Percentiles rank a stretch among this genome's conserved stretches.
Conservation (phyloP, 2,797 vertebrate species). For the Taeniopygia guttata region DNA sequence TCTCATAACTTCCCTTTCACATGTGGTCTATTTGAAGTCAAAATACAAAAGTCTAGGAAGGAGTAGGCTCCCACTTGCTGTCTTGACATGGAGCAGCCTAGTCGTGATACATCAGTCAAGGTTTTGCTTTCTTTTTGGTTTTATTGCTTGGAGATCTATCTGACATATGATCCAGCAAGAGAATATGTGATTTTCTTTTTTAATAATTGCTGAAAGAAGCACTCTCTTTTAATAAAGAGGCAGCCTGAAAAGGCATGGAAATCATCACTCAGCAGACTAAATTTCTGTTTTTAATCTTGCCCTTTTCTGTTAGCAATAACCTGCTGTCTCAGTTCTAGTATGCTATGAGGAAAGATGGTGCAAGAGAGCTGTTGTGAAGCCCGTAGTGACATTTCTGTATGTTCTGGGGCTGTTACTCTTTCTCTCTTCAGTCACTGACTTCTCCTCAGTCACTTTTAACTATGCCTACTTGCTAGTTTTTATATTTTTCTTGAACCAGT, state of each 20-base stretch:
- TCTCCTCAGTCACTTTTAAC: neutral
- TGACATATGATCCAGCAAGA: neutral
- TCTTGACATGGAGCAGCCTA: neutral
- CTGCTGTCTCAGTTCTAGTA: constrained; percentile 9
- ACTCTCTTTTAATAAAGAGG: neutral
- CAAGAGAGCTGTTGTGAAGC: constrained; percentile 30
- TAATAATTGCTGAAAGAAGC: neutral
- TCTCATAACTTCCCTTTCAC: constrained; percentile 34
- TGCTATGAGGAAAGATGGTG: neutral
- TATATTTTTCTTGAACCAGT: neutral
- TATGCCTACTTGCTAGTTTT: neutral
- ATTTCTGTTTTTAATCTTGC: constrained; percentile 2
- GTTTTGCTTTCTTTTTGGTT: constrained; percentile 20
- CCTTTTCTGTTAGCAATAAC: neutral
- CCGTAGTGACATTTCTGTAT: neutral
- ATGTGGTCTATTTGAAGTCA: constrained; percentile 60
- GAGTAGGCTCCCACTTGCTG: neutral
- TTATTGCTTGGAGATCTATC: neutral
- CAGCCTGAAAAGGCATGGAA: constrained; percentile 13
- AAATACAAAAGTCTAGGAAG: constrained; percentile 31
- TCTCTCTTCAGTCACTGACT: neutral
- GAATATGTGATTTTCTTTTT: neutral
- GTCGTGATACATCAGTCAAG: neutral
- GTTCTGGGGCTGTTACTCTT: neutral
- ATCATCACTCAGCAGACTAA: neutral